Evolutionary conservation across 2,113 vertebrate genomes (phyloP), one percentile per base, ranked within the genome.

Genomic region (Strix uralensis): DNA sequence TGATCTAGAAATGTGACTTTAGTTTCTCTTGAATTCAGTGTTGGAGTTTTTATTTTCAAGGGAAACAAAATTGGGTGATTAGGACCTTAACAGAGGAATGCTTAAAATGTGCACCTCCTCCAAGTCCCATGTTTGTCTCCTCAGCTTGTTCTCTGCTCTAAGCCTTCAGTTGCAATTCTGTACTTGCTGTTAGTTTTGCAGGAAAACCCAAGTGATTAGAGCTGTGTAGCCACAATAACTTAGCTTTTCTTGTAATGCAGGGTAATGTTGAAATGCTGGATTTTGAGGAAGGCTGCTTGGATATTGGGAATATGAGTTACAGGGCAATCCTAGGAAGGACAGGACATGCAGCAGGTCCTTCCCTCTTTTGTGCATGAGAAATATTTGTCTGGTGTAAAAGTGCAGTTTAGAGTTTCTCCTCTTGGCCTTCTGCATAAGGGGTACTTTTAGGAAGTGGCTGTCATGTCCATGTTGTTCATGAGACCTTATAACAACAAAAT

Each of bases 281-380:
- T 71, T 83, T 91, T 89, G 55, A 63, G 29, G 22, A 81, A 74
- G 29, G 10, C 20, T 0, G 2, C 27, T 49, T 81, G 29, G 18
- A 38, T 47, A n/a, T 7, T 30, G 7, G 38, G 14, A 71, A 18
- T 36, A 42, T 15, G 47, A 63, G 4, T 62, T 81, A 66, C 6
- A 59, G 21, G n/a, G 29, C 19, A 84, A 6, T 36, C 13, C 21
- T 65, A 66, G 46, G 36, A 92, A 92, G 38, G 26, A 78, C 0
- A 0, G 25, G 11, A 26, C 0, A 1, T 78, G 8, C 7, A 83
- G 7, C 13, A 84, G 16, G 17, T 55, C 20, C 20, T 78, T 32
- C 32, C 9, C 34, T 36, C 29, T 79, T 69, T 58, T 42, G 15
- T 30, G 9, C 26, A 51, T 21, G 6, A 59, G 32, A 55, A 82